phyloP scores from a whole-genome alignment of 2,797 vertebrate species.

The Sternotherus odoratus region DNA sequence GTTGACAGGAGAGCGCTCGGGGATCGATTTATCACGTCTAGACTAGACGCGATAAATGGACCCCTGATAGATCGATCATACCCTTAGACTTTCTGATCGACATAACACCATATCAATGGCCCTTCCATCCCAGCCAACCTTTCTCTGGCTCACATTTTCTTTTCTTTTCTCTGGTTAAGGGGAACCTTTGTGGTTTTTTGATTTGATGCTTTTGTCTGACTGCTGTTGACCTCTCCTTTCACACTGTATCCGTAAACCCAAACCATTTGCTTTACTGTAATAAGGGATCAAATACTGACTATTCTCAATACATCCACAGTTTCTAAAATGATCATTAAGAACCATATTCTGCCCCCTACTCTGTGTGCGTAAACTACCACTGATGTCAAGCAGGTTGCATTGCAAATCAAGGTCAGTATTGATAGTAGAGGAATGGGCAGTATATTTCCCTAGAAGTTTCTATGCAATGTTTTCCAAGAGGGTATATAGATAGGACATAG shows the following conservation, averaged over 20 bases:
- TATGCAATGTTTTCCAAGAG: conserved; percentile 4
- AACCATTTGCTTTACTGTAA: conserved; percentile 35
- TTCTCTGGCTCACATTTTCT: neutral
- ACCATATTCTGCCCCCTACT: neutral
- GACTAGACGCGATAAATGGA: too few species aligned
- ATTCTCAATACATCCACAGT: conserved; percentile 8
- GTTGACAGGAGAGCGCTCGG: too few species aligned
- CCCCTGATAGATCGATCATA: too few species aligned
- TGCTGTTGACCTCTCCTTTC: neutral
- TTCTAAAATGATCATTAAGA: conserved; percentile 21
- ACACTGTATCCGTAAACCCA: conserved; percentile 2
- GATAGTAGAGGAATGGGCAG: conserved; percentile 17
- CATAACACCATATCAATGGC: neutral
- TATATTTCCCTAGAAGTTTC: conserved; percentile 1
- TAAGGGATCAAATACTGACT: conserved; percentile 29
- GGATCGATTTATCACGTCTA: too few species aligned
- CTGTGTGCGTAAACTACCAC: neutral
- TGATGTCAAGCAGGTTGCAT: conserved; percentile 8
- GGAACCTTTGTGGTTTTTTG: conserved; percentile 19
- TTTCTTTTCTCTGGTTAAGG: neutral
- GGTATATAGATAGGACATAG: neutral
- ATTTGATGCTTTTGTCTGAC: neutral
- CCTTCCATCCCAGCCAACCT: neutral
- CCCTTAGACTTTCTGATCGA: neutral
- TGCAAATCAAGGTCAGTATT: conserved; percentile 1